Base-by-base conservation (phyloP, 2,888 invertebrate genomes). In the Agapetus fuscipes region DNA sequence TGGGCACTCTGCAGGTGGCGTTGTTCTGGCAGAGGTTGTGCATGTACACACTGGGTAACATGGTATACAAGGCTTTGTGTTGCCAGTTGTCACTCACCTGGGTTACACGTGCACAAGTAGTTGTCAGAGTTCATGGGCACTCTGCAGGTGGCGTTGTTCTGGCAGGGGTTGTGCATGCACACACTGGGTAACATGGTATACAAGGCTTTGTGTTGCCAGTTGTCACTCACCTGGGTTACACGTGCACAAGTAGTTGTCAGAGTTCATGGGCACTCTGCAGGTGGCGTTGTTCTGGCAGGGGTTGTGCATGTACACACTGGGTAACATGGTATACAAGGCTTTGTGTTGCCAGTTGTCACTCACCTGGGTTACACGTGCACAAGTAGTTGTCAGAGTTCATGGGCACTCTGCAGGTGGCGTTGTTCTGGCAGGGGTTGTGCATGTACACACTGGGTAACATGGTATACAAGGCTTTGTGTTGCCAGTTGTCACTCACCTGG, bases 201-300 rank as follows among this genome's bases (percentile, higher is more conserved):
- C n/a, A n/a, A n/a, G n/a, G n/a, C n/a, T n/a, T n/a, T n/a, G n/a
- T n/a, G n/a, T n/a, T n/a, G n/a, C n/a, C n/a, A n/a, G n/a, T n/a
- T n/a, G n/a, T n/a, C n/a, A 54, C 61, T 32, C 45, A 71, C 78
- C 79, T 34, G 74, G 71, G 13, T 64, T 60, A 46, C 80, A 80
- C 41, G 64, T 63, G 56, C 80, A 80, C 44, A 71, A 66, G 53
- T 74, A 73, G 6, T 54, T 52, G 43, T 72, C 72, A 34, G 62
- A 69, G 29, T 72, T 74, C 2, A 71, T 62, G 24, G 74, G 66
- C 46, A 82, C 78, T 49, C 72, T 66, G 58, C 90, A 91, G 48
- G 76, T 76, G 42, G 81, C 89, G 56, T 82, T 83, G 62, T 90
- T 83, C 46, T 71, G 64, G 56, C 94, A 94, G 2, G 88, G 87